Evolutionary conservation across 2,888 invertebrate species (phyloP), one percentile per base, ranked within the genome.

Genomic region (Ophion ventricosus): DNA sequence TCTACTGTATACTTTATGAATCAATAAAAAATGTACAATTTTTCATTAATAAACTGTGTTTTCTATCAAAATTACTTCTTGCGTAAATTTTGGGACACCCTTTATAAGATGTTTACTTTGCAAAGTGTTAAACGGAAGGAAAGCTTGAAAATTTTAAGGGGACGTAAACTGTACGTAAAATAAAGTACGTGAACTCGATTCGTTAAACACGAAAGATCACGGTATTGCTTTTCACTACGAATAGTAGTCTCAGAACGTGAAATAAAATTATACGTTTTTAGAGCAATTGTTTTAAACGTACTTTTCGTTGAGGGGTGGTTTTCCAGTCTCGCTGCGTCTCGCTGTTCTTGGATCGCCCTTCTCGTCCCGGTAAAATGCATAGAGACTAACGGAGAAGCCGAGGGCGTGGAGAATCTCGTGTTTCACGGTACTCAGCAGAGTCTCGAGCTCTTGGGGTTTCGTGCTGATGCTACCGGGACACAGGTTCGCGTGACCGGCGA

Each of bases 391-490:
- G 17, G 99, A 99, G 94, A 99, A 99, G 0, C 99, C 99, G 70
- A 99, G 94, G 0, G 99, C 99, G 94, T 99, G 99, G 0, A 99
- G 94, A 93, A 99, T 99, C 94, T 99, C 99, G 93, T 99, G 99
- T 92, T 99, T 99, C 17, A 99, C 98, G 0, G 99, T 99, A 1
- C 99, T 98, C 88, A 99, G 94, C 2, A 98, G 95, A 0, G 97
- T 98, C 88, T 97, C 98, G 88, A 98, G 94, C 92, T 99, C 99
- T 89, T 98, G 97, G 67, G 96, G 96, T 90, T 97, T 97, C 23
- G 98, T 98, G 84, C 98, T 98, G 86, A 99, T 96, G 90, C 98
- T 98, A 25, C 97, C 96, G 0, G 99, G 99, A 90, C 99, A 99
- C 88, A 99, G 96, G 94, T 99, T 99, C 0, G 99, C 99, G 94